Conservation (phyloP, 2,888 invertebrate species). For the Spodoptera littoralis region DNA sequence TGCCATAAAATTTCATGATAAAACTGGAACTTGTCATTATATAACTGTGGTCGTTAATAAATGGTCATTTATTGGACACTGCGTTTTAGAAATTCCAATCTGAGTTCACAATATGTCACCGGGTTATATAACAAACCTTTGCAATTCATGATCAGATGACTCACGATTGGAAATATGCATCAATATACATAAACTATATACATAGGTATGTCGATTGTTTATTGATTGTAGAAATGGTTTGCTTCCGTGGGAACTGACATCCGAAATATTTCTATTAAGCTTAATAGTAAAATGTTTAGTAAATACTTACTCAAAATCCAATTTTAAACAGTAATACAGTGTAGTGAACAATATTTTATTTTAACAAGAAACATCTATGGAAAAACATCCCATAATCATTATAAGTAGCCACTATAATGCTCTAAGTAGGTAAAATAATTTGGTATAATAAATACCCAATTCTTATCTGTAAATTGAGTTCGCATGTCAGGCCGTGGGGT, state of each 20-base stretch:
- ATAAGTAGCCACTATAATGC: not conserved
- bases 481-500: conserved; percentile 25
- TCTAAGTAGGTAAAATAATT: conserved; percentile 2
- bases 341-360: too few relatives aligned
- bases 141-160: conserved; percentile 1
- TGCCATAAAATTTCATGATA: conserved; percentile 8
- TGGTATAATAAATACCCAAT: conserved; percentile 31
- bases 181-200: not conserved
- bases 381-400: not conserved
- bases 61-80: conserved; percentile 23
- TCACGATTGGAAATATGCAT: conserved; percentile 2
- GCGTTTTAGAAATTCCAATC: conserved; percentile 31
- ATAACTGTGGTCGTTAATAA: conserved; percentile 21
- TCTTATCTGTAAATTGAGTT: conserved; percentile 50
- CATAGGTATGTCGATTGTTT: too few relatives aligned
- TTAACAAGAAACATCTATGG: too few relatives aligned
- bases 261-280: too few relatives aligned
- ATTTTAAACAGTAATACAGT: too few relatives aligned
- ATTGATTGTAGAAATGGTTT: not conserved
- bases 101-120: conserved; percentile 27
- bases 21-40: conserved; percentile 26
- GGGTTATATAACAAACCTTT: conserved; percentile 35
- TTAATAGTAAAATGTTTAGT: too few relatives aligned
- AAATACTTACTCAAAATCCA: too few relatives aligned
- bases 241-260: too few relatives aligned